These are phyloP conservation scores for Pseudochirops cupreus DNA, from an alignment of 2,797 vertebrate genomes.

Conservation along the genomic window DNA sequence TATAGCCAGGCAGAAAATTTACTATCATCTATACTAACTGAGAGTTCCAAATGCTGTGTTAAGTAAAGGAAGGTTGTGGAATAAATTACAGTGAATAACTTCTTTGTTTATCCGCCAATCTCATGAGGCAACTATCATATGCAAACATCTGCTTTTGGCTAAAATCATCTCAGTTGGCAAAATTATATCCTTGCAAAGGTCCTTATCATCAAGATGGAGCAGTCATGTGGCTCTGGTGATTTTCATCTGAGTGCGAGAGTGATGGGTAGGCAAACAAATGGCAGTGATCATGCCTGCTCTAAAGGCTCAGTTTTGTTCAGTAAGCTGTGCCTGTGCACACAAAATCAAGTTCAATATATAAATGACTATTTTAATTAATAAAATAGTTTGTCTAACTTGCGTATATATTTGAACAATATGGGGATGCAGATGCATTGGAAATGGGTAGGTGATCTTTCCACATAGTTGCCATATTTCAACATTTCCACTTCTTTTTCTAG, in stretches of 20 bases:
- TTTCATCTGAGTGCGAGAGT: background rate
- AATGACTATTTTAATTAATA: background rate
- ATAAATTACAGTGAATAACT: background rate
- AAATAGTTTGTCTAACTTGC: background rate
- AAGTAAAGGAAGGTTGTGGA: constrained; percentile 29
- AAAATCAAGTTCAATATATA: background rate
- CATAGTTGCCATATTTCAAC: constrained; percentile 10
- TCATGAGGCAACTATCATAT: background rate
- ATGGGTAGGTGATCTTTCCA: background rate
- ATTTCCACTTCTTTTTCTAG: constrained; percentile 43
- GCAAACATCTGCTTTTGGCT: background rate
- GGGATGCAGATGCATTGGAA: background rate
- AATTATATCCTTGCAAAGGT: constrained; percentile 4
- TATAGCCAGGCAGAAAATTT: background rate
- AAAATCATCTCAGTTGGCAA: background rate
- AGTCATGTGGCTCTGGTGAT: background rate
- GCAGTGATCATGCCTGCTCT: background rate
- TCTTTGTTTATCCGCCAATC: background rate
- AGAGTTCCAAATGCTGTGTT: constrained; percentile 12
- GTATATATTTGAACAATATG: constrained; percentile 26
- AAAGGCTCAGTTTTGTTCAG: constrained; percentile 8
- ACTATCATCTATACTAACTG: background rate
- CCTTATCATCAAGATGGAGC: background rate
- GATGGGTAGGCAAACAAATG: background rate
- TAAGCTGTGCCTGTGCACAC: background rate